Evolutionary conservation across 1,140 invertebrate genomes (phyloP).

Genomic region (Reticulitermes speratus): DNA sequence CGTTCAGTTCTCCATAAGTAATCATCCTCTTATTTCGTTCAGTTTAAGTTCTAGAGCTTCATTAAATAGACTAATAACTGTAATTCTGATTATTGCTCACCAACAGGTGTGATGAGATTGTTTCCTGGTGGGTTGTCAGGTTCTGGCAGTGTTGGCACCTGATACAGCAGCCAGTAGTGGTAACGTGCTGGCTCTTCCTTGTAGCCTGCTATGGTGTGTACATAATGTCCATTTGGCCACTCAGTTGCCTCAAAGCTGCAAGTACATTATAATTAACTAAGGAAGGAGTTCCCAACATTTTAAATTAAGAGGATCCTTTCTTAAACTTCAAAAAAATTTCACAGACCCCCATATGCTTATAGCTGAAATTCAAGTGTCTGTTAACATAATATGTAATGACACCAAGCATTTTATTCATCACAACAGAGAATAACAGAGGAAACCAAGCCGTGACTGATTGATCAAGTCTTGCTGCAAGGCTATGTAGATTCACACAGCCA

Average conservation of each 20-base stretch:
- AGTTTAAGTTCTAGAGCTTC: not conserved
- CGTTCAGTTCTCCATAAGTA: not conserved
- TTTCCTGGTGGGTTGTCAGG: slow-evolving; percentile 74
- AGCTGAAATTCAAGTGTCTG: too few species aligned
- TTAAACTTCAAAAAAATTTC: too few species aligned
- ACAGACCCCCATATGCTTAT: too few species aligned
- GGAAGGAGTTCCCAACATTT: too few species aligned
- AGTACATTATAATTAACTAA: slow-evolving; percentile 39
- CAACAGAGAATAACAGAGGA: too few species aligned
- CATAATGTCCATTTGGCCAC: slow-evolving; percentile 88
- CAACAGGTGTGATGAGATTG: slow-evolving; percentile 79
- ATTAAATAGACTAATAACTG: slow-evolving; percentile 21
- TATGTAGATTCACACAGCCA: too few species aligned
- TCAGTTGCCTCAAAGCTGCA: slow-evolving; percentile 73
- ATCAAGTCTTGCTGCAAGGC: too few species aligned
- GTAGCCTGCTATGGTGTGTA: slow-evolving; percentile 81
- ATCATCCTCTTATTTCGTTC: not conserved
- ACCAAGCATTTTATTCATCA: too few species aligned
- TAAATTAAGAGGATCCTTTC: too few species aligned
- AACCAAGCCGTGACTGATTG: too few species aligned
- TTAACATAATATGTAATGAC: too few species aligned
- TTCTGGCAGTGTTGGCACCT: slow-evolving; percentile 71
- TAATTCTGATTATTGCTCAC: slow-evolving; percentile 51
- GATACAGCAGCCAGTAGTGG: slow-evolving; percentile 84
- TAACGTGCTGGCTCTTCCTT: slow-evolving; percentile 85